Evolutionary conservation across 2,888 invertebrate genomes (phyloP).

Genomic region (Thera britannica): DNA sequence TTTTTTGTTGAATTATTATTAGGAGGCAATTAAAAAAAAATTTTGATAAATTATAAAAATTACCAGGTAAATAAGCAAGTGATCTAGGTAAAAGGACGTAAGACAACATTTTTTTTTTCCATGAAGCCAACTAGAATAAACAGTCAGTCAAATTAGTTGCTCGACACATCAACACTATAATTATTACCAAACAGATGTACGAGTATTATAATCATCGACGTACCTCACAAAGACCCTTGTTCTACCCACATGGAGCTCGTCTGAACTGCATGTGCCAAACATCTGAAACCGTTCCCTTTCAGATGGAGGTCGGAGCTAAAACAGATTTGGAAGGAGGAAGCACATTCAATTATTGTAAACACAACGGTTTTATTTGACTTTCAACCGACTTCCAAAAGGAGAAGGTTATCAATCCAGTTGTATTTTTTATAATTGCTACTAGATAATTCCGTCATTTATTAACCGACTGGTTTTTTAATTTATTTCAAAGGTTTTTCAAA

Average conservation of each 20-base stretch:
- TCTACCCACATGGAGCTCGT: slow-evolving; percentile 54
- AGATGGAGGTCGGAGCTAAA: slow-evolving; percentile 31
- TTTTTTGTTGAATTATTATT: no score
- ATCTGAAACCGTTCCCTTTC: slow-evolving; percentile 59
- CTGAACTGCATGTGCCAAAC: slow-evolving; percentile 63
- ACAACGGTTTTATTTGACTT: not conserved
- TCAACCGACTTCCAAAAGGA: not conserved
- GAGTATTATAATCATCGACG: slow-evolving; percentile 14
- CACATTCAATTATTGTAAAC: not conserved
- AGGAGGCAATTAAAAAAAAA: no score
- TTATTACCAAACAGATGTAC: slow-evolving; percentile 26
- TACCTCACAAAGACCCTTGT: slow-evolving; percentile 62
- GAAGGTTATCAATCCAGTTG: no score
- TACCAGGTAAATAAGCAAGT: no score
- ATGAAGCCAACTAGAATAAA: not conserved
- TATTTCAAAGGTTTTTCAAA: no score
- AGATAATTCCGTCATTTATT: no score
- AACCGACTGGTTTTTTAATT: no score
- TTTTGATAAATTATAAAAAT: no score
- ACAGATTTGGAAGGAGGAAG: slow-evolving; percentile 33
- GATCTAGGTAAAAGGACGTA: no score
- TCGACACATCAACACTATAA: slow-evolving; percentile 12
- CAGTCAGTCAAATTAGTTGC: not conserved
- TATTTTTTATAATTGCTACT: no score
- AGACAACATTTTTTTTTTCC: not conserved